phyloP scores from a whole-genome alignment of 1,140 invertebrate species.

The Leguminivora glycinivorella region DNA sequence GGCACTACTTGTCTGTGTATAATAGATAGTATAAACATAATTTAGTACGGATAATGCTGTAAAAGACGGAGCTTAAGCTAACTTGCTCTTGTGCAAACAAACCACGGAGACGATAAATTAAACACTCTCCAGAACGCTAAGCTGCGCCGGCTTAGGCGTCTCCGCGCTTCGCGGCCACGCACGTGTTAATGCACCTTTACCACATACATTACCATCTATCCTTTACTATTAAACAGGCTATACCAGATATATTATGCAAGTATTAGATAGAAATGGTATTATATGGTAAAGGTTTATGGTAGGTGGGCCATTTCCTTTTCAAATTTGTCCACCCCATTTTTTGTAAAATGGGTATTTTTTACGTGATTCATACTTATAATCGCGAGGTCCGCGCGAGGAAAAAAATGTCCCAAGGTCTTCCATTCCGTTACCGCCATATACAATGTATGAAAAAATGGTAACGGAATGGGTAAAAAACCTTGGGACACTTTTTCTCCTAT shows the following conservation, averaged over 20 bases:
- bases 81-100: slow-evolving; percentile 38
- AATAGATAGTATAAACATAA: neutral
- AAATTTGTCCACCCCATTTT: too few species aligned
- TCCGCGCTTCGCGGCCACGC: slow-evolving; percentile 29
- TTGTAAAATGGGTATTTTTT: too few species aligned
- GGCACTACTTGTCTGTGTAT: neutral
- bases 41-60: neutral
- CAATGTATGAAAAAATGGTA: too few species aligned
- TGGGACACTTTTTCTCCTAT: too few species aligned
- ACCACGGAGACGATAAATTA: slow-evolving; percentile 52
- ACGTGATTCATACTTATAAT: too few species aligned
- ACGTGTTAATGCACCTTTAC: neutral
- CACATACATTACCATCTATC: neutral
- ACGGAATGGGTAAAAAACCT: too few species aligned
- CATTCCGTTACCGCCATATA: too few species aligned
- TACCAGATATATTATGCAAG: neutral
- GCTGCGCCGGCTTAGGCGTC: slow-evolving; percentile 44
- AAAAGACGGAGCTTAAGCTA: slow-evolving; percentile 31
- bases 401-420: too few species aligned
- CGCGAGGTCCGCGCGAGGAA: too few species aligned
- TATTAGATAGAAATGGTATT: too few species aligned
- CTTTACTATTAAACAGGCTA: neutral
- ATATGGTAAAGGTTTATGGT: too few species aligned
- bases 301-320: too few species aligned
- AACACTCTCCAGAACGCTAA: slow-evolving; percentile 43